Conservation (phyloP, 1,140 invertebrate genomes). For the Bombus fervidus region DNA sequence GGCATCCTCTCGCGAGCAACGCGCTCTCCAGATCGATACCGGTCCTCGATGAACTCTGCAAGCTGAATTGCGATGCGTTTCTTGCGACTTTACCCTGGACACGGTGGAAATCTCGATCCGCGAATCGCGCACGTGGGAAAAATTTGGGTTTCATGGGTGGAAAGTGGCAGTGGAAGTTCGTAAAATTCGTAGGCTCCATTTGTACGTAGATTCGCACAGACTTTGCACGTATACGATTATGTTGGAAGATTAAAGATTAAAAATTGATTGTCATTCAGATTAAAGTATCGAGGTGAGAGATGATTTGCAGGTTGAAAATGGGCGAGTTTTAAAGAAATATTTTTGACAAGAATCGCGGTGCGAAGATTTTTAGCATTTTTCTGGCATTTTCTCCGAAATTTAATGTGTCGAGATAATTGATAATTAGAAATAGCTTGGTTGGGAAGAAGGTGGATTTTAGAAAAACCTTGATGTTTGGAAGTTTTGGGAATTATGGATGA, state of each 20-base stretch:
- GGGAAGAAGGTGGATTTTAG: background rate
- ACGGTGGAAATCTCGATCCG: constrained; percentile 1
- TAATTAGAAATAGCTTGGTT: background rate
- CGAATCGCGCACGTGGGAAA: background rate
- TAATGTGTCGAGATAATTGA: background rate
- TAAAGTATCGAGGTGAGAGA: no score
- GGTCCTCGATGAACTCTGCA: constrained; percentile 19
- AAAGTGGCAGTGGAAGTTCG: background rate
- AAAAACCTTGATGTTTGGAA: background rate
- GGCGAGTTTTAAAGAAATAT: no score
- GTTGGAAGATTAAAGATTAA: no score
- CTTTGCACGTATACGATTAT: no score
- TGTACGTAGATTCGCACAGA: no score
- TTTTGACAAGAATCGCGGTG: no score
- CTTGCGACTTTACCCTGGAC: background rate
- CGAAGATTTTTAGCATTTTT: no score
- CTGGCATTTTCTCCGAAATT: no score
- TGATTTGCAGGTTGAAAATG: no score
- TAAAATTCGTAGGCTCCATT: no score
- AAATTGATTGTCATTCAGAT: no score
- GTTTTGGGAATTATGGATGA: background rate
- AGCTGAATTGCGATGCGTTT: constrained; percentile 42
- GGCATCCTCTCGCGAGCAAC: constrained; percentile 21
- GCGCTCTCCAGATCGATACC: constrained; percentile 20
- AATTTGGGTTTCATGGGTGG: background rate